Evolutionary conservation across 2,113 vertebrate genomes (phyloP), one percentile per base, ranked within the genome.

Genomic region (Malurus cyaneus): DNA sequence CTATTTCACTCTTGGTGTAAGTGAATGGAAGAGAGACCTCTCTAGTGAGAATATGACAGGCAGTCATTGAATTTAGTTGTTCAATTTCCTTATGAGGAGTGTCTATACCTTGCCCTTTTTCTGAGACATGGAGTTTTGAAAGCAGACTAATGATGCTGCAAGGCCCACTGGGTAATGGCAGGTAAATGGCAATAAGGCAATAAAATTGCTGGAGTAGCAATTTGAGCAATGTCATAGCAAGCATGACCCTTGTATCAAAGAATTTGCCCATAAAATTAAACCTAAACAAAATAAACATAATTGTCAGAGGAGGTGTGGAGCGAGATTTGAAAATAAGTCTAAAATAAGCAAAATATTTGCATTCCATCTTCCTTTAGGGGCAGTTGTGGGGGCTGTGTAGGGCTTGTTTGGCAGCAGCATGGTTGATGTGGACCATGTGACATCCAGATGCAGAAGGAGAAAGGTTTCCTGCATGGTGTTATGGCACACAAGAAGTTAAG

Each of bases 181-280:
- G 41, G 36, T 46, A 79, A 80, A 93, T 0, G 1, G 8, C 39
- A 79, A 49, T 15, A 81, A 81, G 34, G 18, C 25, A 86, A 29
- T 66, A 70, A 84, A 93, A 81, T 62, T 74, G 10, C 69, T 86
- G 19, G 20, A 31, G 17, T 47, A 92, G 54, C 32, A 69, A 39
- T 93, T 90, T 84, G 57, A 93, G 29, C 29, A 36, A 23, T 47
- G 47, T 23, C 47, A 47, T 47, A 47, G 21, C 47, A 49, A 49
- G 47, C 49, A 62, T 89, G 62, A 80, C 39, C 29, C 54, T 82
- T 87, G 39, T 2, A 0, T 80, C 60, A 77, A 87, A 12, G 65
- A 92, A 65, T 91, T 87, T 84, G 19, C 8, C 42, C 85, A 89
- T 72, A 76, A 95, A 94, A 84, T 8, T 36, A 41, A 78, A 84